phyloP scores from a whole-genome alignment of 2,113 vertebrate species.

The Lophotis ruficrista region DNA sequence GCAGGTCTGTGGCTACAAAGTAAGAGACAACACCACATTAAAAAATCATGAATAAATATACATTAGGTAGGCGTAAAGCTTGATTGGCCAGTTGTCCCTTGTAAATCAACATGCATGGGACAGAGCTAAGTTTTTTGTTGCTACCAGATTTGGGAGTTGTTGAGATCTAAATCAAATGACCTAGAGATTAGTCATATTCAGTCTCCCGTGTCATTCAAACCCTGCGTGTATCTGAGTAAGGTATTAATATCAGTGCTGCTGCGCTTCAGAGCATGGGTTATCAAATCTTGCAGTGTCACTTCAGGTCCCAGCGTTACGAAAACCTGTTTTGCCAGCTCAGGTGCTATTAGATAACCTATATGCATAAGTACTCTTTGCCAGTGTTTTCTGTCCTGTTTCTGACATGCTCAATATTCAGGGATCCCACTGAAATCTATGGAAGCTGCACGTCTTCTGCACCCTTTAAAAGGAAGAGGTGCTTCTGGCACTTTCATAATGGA shows the following conservation, averaged over 20 bases:
- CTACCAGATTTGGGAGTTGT: background rate
- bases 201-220: background rate
- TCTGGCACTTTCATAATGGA: background rate
- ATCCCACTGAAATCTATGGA: background rate
- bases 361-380: background rate
- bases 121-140: background rate
- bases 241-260: background rate
- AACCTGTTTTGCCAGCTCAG: background rate
- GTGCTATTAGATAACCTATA: background rate
- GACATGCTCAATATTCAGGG: background rate
- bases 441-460: background rate
- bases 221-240: background rate
- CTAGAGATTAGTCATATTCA: background rate
- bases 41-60: background rate
- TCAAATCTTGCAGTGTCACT: background rate
- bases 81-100: background rate
- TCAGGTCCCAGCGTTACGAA: background rate
- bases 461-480: background rate
- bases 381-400: background rate
- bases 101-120: background rate
- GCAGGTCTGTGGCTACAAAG: background rate
- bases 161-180: constrained; percentile 1
- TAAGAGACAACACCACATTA: background rate
- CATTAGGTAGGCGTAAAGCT: background rate
- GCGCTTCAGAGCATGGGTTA: background rate